Conservation (phyloP, 2,113 vertebrate genomes). For the Indri indri region DNA sequence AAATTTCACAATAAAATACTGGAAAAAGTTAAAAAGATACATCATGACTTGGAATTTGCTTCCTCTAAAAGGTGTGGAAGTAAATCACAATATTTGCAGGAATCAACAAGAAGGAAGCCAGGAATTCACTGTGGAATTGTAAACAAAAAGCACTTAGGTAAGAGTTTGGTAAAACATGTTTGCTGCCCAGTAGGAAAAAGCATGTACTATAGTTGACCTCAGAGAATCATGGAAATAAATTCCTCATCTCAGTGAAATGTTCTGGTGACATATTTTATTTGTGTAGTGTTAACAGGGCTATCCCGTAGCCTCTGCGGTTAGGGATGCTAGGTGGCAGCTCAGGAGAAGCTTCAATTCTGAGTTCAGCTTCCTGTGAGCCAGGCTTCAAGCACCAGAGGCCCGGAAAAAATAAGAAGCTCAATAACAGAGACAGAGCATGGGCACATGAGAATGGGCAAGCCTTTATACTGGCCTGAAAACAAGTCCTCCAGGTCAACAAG, state of each 20-base stretch:
- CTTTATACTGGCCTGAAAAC: not conserved
- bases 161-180: slow-evolving; percentile 38
- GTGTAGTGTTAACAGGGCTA: slow-evolving; percentile 1
- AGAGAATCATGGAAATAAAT: slow-evolving; percentile 67
- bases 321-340: slow-evolving; percentile 5
- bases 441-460: not conserved
- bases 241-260: slow-evolving; percentile 54
- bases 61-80: slow-evolving; percentile 41
- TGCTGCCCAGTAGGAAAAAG: slow-evolving; percentile 61
- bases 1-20: slow-evolving; percentile 21
- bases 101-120: not conserved
- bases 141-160: slow-evolving; percentile 61
- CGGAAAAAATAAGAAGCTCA: accelerated
- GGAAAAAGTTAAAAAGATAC: slow-evolving; percentile 76
- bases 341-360: not conserved
- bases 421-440: not conserved
- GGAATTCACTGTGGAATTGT: slow-evolving; percentile 23
- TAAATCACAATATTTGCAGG: slow-evolving; percentile 23
- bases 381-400: not conserved
- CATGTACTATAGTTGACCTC: slow-evolving; percentile 53
- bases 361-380: not conserved
- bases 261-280: slow-evolving; percentile 69
- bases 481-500: not conserved
- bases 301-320: slow-evolving; percentile 12
- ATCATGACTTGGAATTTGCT: slow-evolving; percentile 48